phyloP scores from a whole-genome alignment of 2,113 vertebrate genomes.

The Diadophis punctatus region DNA sequence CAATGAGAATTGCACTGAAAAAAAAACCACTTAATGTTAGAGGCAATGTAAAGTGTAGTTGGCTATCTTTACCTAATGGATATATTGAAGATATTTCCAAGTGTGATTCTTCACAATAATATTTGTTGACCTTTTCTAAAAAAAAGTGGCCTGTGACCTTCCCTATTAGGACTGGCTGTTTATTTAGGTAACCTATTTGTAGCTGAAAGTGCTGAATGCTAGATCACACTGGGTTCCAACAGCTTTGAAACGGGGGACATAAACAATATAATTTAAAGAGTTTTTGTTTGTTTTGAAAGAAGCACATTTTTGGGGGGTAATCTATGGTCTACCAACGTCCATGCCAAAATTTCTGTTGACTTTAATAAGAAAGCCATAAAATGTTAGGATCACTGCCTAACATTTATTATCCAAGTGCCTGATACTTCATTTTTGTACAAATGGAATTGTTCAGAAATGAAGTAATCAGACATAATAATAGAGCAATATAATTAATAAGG shows the following conservation, averaged over 20 bases:
- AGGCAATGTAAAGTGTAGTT: neutral
- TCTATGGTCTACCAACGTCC: neutral
- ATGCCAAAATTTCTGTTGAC: neutral
- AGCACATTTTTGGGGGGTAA: neutral
- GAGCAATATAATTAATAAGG: neutral
- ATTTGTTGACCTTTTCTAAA: conserved; percentile 7
- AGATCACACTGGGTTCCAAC: neutral
- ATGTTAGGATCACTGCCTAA: neutral
- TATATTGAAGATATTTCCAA: neutral
- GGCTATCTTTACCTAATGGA: neutral
- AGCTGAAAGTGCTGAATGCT: conserved; percentile 1
- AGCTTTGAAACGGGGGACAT: neutral
- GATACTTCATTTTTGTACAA: neutral
- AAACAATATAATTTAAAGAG: neutral
- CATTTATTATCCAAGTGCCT: neutral
- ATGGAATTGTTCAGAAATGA: neutral
- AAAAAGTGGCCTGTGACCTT: neutral
- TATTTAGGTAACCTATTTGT: neutral
- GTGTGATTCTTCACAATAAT: neutral
- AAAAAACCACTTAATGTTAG: neutral
- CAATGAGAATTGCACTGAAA: neutral
- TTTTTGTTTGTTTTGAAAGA: neutral
- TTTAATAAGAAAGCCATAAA: neutral
- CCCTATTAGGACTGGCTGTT: neutral
- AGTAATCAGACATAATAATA: neutral